phyloP scores from a whole-genome alignment of 2,113 vertebrate genomes.

The Pyrgilauda ruficollis region DNA sequence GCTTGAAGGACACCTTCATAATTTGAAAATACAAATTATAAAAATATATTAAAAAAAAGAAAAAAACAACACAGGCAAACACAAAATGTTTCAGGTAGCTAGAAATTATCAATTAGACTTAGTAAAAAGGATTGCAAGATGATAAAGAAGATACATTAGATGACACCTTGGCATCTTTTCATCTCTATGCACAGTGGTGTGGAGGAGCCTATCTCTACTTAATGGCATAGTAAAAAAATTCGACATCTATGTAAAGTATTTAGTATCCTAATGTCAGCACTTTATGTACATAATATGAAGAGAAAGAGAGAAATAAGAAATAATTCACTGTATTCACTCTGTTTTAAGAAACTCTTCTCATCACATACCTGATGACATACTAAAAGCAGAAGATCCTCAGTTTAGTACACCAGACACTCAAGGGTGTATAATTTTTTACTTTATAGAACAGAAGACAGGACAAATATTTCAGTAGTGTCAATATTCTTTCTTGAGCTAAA shows the following conservation, averaged over 20 bases:
- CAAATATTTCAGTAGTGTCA: not conserved
- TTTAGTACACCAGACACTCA: not conserved
- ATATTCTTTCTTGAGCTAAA: not conserved
- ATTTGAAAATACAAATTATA: not conserved
- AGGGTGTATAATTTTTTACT: not conserved
- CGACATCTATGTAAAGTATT: not conserved
- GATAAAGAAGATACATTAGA: not conserved
- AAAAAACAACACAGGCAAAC: not conserved
- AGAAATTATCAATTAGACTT: not conserved
- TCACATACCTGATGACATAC: not conserved
- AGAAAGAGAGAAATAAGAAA: not conserved
- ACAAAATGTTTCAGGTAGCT: not conserved
- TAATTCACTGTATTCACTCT: not conserved
- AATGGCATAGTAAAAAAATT: not conserved
- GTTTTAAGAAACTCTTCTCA: not conserved
- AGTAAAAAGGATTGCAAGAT: not conserved
- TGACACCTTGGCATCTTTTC: not conserved
- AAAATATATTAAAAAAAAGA: not conserved
- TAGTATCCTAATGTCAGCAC: not conserved
- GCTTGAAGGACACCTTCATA: not conserved
- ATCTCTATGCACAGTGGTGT: not conserved
- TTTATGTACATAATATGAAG: not conserved
- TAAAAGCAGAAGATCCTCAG: not conserved
- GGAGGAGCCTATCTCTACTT: not conserved
- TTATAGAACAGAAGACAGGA: not conserved